phyloP scores from a whole-genome alignment of 2,113 vertebrate species.

The Melanerpes aurifrons region DNA sequence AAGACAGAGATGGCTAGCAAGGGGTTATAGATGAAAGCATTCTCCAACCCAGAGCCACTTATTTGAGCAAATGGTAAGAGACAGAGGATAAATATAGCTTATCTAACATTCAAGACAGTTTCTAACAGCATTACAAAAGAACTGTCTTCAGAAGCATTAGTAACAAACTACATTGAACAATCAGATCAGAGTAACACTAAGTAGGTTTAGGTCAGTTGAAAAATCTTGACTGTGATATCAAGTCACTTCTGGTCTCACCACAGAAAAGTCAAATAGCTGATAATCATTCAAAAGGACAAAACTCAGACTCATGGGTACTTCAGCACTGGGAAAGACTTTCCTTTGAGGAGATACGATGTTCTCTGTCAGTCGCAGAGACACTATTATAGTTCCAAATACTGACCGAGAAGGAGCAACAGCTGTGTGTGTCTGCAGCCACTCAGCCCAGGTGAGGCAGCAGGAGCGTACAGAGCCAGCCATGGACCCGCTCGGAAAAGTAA shows the following conservation, averaged over 20 bases:
- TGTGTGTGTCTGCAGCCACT: rapidly evolving
- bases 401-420: rapidly evolving
- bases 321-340: neutral
- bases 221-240: neutral
- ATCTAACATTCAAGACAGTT: neutral
- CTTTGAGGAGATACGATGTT: rapidly evolving
- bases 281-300: neutral
- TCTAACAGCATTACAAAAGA: neutral
- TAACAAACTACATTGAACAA: neutral
- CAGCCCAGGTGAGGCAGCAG: neutral
- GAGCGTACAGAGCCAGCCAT: too few species aligned
- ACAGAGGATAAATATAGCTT: rapidly evolving
- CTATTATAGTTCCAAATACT: rapidly evolving
- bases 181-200: neutral
- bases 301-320: rapidly evolving
- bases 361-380: rapidly evolving
- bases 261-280: rapidly evolving
- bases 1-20: neutral
- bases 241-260: rapidly evolving
- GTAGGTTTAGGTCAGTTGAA: rapidly evolving
- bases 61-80: neutral
- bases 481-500: rapidly evolving
- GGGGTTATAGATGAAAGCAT: neutral
- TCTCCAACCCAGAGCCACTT: neutral
- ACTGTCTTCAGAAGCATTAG: rapidly evolving